Evolutionary conservation across 2,888 invertebrate genomes (phyloP).

Genomic region (Ariolimax columbianus): DNA sequence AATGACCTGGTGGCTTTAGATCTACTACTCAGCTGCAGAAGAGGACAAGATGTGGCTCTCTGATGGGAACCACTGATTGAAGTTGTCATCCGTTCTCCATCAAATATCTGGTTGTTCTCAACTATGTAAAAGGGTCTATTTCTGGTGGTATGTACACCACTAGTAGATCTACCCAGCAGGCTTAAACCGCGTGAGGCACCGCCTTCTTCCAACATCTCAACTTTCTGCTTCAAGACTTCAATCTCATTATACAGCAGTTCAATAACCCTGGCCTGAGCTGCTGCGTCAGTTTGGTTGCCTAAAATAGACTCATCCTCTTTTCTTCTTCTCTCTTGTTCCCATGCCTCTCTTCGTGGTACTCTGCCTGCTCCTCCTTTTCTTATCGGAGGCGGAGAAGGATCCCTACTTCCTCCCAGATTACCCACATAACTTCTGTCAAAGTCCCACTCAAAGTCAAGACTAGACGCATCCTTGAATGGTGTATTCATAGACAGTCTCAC

Average conservation of each 20-base stretch:
- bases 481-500: background rate
- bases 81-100: slow-evolving; percentile 7
- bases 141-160: background rate
- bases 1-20: slow-evolving; percentile 25
- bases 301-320: background rate
- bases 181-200: background rate
- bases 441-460: slow-evolving; percentile 2
- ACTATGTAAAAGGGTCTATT: slow-evolving; percentile 4
- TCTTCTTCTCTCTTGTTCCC: slow-evolving; percentile 54
- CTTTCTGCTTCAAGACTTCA: slow-evolving; percentile 67
- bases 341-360: slow-evolving; percentile 58
- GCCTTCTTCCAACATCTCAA: slow-evolving; percentile 64
- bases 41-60: slow-evolving; percentile 37
- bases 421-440: slow-evolving; percentile 15
- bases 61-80: background rate
- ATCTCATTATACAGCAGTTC: slow-evolving; percentile 63
- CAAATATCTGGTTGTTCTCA: slow-evolving; percentile 34
- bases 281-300: slow-evolving; percentile 38
- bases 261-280: slow-evolving; percentile 53
- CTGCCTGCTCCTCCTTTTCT: slow-evolving; percentile 48
- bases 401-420: background rate
- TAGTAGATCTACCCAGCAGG: slow-evolving; percentile 1
- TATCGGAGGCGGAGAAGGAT: background rate
- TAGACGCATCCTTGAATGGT: background rate
- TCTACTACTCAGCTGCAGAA: slow-evolving; percentile 28